phyloP scores from a whole-genome alignment of 2,888 invertebrate species.

The Hemicrepidius hirtus region DNA sequence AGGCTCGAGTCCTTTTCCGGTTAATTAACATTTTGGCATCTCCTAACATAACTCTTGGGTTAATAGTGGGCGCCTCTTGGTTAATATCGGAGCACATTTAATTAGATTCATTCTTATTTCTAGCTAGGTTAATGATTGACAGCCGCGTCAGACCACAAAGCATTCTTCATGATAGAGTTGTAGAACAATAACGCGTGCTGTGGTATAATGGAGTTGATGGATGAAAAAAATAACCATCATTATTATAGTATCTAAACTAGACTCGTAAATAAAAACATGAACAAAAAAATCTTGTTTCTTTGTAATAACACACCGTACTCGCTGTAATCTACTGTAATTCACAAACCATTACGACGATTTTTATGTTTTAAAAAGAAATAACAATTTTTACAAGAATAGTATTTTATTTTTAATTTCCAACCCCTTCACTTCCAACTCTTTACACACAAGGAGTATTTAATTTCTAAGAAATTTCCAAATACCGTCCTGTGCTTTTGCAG shows the following conservation, averaged over 20 bases:
- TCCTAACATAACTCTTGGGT: conserved; percentile 5
- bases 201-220: conserved; percentile 51
- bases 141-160: conserved; percentile 45
- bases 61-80: conserved; percentile 21
- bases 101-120: conserved; percentile 33
- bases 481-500: background rate
- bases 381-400: no score
- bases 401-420: no score
- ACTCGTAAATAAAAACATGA: background rate
- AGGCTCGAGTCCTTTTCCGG: conserved; percentile 16
- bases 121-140: conserved; percentile 55
- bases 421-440: no score
- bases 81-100: conserved; percentile 26
- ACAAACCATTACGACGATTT: no score
- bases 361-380: no score
- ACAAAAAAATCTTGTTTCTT: background rate
- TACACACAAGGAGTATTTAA: no score
- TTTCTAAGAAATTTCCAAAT: no score
- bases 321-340: no score
- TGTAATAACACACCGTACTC: no score
- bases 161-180: conserved; percentile 57
- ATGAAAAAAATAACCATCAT: conserved; percentile 16
- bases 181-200: conserved; percentile 60
- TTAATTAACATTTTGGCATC: conserved; percentile 25
- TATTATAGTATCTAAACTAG: background rate